Evolutionary conservation across 2,797 vertebrate species (phyloP), one percentile per base, ranked within the genome.

Genomic region (Danio albolineatus): DNA sequence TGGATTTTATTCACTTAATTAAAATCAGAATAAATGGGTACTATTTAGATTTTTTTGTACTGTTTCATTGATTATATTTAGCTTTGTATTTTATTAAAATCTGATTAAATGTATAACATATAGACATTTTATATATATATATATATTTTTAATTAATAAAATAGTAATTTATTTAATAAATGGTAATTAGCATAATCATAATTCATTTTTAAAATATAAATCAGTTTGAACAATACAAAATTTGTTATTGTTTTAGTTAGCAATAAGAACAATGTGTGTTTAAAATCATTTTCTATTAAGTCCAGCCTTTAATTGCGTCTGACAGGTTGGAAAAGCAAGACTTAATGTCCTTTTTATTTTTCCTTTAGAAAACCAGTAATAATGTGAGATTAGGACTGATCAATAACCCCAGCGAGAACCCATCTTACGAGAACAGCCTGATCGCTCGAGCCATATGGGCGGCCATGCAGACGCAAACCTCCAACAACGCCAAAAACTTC

Each of bases 401-500:
- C 88, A 98, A 95, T 90, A 99, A 99, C 86, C 97, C 97, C 0
- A 94, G 91, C 2, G 87, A 86, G 17, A 89, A 88, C 3, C 90
- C 88, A 38, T 90, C 91, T 0, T 81, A 85, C 0, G 90, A 94
- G 84, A 94, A 89, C 0, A 96, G 93, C 4, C 82, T 82, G 4
- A 90, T 98, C 4, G 89, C 94, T 59, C 92, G 95, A 83, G 97
- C 96, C n/a, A 94, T 99, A 88, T 98, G 96, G 97, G 91, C 95
- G 7, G 95, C 97, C 86, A 94, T 98, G 71, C 97, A 98, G 89
- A 99, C 97, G 0, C 98, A 99, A 82, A 95, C 92, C 0, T 95
- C 97, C 75, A 99, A 94, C 86, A 96, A 96, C 16, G 98, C 98
- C 86, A 99, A 99, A 91, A 99, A 99, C 90, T 98, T 99, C 90